Evolutionary conservation across 2,888 invertebrate species (phyloP), one percentile per base, ranked within the genome.

Genomic region (Plebejus anna): DNA sequence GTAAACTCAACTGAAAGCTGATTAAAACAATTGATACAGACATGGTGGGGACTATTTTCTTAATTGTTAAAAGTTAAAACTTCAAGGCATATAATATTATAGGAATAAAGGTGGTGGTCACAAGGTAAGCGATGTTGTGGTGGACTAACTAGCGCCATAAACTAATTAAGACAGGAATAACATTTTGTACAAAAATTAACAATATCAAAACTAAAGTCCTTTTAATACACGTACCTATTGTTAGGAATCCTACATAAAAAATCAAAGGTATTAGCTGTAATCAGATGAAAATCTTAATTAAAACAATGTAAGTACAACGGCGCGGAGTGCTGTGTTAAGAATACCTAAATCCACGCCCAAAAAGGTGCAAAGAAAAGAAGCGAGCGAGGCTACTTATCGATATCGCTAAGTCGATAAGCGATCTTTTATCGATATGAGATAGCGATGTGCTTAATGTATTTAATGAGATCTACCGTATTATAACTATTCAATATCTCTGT

Each of bases 351-450:
- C 51, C 42, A 11, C 47, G 47, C 42, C 38, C 47, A 72, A 66
- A 73, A 73, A 73, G 73, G 73, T 73, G 73, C 73, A 73, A 42
- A 51, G 47, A 72, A 73, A 72, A 47, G 47, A 72, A 55, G 32
- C 73, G 32, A 55, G 55, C 47, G 32, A 72, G 22, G 73, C 28
- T 51, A 66, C 73, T 73, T 73, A 73, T 73, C 51, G 73, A 16
- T 73, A 73, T 73, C 51, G 73, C 28, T 73, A 73, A 72, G 71
- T 13, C 73, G 51, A 73, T 47, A 73, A 73, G 55, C 73, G 51
- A 28, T 73, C 73, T 55, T 73, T 73, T 73, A 51, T 73, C 73
- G 72, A 72, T 51, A 72, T 51, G 51, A 42, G 72, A 47, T 72
- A 72, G 72, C 47, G 72, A 72, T 47, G 72, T 72, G 22, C 72